These are phyloP conservation scores for Nilaparvata lugens DNA, from an alignment of 1,140 invertebrate genomes.

Conservation along the genomic window DNA sequence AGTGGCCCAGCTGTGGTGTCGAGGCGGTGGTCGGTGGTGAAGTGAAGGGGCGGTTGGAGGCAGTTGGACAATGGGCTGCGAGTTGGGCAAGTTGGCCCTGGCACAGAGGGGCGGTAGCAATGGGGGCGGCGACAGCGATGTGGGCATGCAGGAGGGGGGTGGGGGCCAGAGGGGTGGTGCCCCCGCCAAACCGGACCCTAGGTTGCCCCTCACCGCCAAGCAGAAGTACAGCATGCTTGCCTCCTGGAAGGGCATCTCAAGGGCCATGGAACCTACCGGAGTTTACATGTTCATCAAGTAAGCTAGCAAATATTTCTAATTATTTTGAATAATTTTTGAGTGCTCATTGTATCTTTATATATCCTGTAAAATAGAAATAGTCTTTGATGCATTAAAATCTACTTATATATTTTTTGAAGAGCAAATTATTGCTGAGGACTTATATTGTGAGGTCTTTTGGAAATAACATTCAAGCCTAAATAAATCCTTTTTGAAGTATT, in stretches of 20 bases:
- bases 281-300: conserved; percentile 86
- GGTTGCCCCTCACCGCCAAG: conserved; percentile 70
- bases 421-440: too few relatives aligned
- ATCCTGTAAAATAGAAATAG: too few relatives aligned
- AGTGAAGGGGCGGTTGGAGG: neutral
- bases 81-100: conserved; percentile 60
- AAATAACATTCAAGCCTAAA: too few relatives aligned
- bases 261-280: conserved; percentile 78
- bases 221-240: conserved; percentile 81
- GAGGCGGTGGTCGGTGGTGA: too few relatives aligned
- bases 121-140: conserved; percentile 35
- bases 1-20: too few relatives aligned
- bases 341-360: too few relatives aligned
- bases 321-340: neutral
- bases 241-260: conserved; percentile 80
- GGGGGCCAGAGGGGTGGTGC: conserved; percentile 34
- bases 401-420: too few relatives aligned
- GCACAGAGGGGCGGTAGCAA: conserved; percentile 40
- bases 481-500: too few relatives aligned
- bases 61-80: conserved; percentile 56
- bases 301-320: conserved; percentile 36
- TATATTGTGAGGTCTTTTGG: too few relatives aligned
- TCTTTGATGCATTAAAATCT: too few relatives aligned
- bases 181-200: conserved; percentile 58
- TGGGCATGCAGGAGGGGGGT: conserved; percentile 20